A percentile compares a stretch with the other conserved stretches of the same genome.
Evolutionary conservation across 1,140 invertebrate genomes (phyloP).

Genomic region (Anagrus nilaparvatae): DNA sequence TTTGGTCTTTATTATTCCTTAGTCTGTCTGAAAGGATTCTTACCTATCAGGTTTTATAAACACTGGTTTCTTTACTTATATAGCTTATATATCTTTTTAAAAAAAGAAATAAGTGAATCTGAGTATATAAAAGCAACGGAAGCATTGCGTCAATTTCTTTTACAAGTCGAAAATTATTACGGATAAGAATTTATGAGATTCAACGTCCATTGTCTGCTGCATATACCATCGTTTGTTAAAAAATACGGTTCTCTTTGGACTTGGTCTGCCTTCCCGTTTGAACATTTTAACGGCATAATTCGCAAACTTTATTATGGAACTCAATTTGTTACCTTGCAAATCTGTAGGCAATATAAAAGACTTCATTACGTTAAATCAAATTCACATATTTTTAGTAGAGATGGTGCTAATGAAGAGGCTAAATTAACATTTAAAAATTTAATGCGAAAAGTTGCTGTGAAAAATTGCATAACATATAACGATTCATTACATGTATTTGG

Average conservation of each 20-base stretch:
- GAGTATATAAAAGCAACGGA: neutral
- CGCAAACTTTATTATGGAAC: neutral
- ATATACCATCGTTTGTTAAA: constrained; percentile 8
- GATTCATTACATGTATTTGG: too few relatives aligned
- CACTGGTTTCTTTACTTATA: constrained; percentile 6
- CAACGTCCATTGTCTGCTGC: constrained; percentile 13
- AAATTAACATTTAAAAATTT: too few relatives aligned
- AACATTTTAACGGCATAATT: neutral
- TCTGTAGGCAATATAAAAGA: neutral
- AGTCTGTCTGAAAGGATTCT: neutral
- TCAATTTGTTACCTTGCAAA: neutral
- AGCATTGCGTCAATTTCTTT: constrained; percentile 5
- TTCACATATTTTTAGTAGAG: neutral
- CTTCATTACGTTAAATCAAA: neutral
- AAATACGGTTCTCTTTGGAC: neutral
- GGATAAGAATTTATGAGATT: constrained; percentile 9
- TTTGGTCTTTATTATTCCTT: neutral
- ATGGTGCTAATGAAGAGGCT: neutral
- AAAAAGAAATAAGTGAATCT: neutral
- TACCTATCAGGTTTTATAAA: neutral
- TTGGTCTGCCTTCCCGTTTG: neutral
- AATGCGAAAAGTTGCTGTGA: too few relatives aligned
- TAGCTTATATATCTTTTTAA: neutral
- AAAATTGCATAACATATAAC: too few relatives aligned
- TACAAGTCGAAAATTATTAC: constrained; percentile 8